These are phyloP conservation scores for Rostratula benghalensis DNA, from an alignment of 2,113 vertebrate genomes.

Conservation along the genomic window DNA sequence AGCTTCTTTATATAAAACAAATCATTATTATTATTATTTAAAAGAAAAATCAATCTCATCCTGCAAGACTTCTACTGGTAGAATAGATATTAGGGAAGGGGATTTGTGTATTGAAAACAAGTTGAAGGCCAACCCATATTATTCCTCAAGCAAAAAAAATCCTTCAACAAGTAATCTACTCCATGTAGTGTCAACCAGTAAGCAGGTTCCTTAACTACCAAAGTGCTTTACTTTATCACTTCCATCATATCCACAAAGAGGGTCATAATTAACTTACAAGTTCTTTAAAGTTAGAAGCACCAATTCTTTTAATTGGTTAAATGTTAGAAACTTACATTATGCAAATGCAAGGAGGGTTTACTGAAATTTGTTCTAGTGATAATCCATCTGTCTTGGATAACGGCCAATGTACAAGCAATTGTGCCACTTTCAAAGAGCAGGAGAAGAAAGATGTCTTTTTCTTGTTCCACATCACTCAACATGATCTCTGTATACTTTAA, in stretches of 20 bases:
- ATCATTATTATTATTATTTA: background rate
- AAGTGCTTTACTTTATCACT: background rate
- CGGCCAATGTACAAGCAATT: background rate
- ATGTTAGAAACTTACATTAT: slow-evolving; percentile 11
- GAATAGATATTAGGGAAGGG: background rate
- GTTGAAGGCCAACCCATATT: background rate
- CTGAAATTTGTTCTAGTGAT: slow-evolving; percentile 8
- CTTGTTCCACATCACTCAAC: background rate
- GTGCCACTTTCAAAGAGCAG: background rate
- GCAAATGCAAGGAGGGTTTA: slow-evolving; percentile 2
- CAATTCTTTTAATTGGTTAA: slow-evolving; percentile 18
- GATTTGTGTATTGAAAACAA: background rate
- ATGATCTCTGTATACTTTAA: background rate
- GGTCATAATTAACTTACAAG: slow-evolving; percentile 42
- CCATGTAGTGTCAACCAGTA: background rate
- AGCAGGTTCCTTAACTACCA: background rate
- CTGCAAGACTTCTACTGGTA: background rate
- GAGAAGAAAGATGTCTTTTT: background rate
- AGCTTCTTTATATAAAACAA: background rate
- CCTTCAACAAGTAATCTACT: background rate
- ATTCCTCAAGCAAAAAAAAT: background rate
- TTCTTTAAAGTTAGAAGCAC: slow-evolving; percentile 35
- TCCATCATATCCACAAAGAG: background rate
- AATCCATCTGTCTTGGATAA: slow-evolving; percentile 54
- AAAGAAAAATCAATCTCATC: background rate